Conservation (phyloP, 2,797 vertebrate genomes). For the Notamacropus eugenii region DNA sequence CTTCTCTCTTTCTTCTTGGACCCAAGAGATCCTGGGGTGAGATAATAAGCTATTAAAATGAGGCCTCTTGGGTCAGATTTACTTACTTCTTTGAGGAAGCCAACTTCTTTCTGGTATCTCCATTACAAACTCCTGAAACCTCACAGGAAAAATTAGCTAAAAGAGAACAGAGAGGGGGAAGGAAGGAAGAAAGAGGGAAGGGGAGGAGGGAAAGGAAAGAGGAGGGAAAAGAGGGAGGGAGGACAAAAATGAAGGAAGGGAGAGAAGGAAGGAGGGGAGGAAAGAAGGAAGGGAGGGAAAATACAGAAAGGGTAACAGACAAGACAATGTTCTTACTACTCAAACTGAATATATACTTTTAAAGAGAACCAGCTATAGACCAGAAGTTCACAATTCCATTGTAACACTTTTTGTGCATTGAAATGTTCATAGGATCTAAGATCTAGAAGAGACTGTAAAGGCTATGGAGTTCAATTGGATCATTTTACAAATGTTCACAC, state of each 20-base stretch:
- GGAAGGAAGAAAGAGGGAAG: neutral
- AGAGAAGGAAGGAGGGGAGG: too few relatives aligned
- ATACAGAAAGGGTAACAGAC: neutral
- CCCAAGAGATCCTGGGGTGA: neutral
- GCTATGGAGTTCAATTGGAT: neutral
- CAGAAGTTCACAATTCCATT: neutral
- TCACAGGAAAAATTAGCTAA: neutral
- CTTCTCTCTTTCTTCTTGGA: slow-evolving; percentile 12
- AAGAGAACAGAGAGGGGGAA: neutral
- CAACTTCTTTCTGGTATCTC: neutral
- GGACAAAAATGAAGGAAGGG: too few relatives aligned
- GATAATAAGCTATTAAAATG: neutral
- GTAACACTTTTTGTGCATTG: neutral
- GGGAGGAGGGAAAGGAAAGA: neutral
- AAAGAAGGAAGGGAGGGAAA: neutral
- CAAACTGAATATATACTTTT: neutral
- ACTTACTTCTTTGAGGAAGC: neutral
- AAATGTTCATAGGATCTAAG: neutral
- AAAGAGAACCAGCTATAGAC: neutral
- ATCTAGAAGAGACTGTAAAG: neutral
- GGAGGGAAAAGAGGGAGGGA: too few relatives aligned
- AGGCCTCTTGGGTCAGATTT: neutral
- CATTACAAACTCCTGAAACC: neutral
- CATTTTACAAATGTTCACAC: neutral
- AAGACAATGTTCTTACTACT: neutral